Conservation (phyloP, 64 coral and sea anemone species). For the Cladopsammia gracilis region DNA sequence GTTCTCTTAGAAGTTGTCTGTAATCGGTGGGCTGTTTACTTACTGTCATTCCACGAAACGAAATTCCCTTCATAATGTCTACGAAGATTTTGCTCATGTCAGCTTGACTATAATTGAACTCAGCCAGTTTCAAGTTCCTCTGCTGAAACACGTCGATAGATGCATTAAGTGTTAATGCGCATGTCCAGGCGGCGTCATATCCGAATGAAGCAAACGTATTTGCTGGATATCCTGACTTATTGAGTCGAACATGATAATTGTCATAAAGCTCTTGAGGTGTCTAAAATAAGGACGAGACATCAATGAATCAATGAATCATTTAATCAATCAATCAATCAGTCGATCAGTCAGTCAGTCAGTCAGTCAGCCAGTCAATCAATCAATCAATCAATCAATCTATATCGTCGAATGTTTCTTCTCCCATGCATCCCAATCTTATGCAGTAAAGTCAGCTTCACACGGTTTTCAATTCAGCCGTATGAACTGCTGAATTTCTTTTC, state of each 20-base stretch:
- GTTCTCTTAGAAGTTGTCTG: too few relatives aligned
- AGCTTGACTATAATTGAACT: slow-evolving; percentile 69
- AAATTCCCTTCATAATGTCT: slow-evolving; percentile 57
- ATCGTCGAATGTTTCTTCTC: too few relatives aligned
- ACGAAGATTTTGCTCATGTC: slow-evolving; percentile 70
- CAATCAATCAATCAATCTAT: too few relatives aligned
- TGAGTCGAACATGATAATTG: slow-evolving; percentile 42
- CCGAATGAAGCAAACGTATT: slow-evolving; percentile 77
- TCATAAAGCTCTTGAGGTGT: slow-evolving; percentile 53
- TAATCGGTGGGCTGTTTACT: background rate
- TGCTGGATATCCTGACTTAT: slow-evolving; percentile 24
- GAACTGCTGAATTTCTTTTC: too few relatives aligned
- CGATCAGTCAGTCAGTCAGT: too few relatives aligned
- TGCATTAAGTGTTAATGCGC: slow-evolving; percentile 65
- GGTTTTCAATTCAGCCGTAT: too few relatives aligned
- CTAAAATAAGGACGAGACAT: slow-evolving; percentile 1
- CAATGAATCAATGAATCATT: too few relatives aligned
- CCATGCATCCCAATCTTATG: too few relatives aligned
- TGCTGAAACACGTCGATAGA: slow-evolving; percentile 43
- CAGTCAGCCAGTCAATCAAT: too few relatives aligned
- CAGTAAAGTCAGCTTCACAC: too few relatives aligned
- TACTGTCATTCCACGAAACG: slow-evolving; percentile 83
- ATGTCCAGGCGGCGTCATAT: slow-evolving; percentile 85
- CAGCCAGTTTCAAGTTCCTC: slow-evolving; percentile 26
- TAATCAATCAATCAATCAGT: too few relatives aligned